A percentile compares a stretch with the other conserved stretches of the same genome.
Conservation (phyloP, 2,888 invertebrate species). For the Lydus trimaculatus region DNA sequence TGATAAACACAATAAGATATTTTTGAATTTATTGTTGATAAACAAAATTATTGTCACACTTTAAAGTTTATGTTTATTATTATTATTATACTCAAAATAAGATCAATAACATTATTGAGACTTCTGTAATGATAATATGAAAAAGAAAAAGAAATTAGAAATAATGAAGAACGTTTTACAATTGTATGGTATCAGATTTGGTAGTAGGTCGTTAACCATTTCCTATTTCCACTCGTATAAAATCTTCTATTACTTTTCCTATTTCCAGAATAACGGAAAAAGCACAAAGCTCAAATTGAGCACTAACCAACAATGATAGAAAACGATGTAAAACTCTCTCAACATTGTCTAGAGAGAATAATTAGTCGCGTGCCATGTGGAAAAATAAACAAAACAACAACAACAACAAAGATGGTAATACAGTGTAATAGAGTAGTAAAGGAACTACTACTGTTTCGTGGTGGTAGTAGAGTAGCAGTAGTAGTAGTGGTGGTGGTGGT, state of each 20-base stretch:
- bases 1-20: background rate
- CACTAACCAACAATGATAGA: conserved; percentile 32
- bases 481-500: conserved; percentile 25
- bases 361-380: conserved; percentile 50
- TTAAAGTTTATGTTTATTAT: too few species aligned
- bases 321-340: conserved; percentile 42
- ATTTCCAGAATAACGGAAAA: background rate
- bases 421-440: background rate
- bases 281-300: background rate
- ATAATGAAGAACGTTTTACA: background rate
- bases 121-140: background rate
- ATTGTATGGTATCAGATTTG: too few species aligned
- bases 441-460: conserved; percentile 7
- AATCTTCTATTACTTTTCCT: background rate
- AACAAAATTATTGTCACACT: too few species aligned
- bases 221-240: background rate
- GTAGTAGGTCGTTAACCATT: background rate
- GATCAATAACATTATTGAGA: background rate
- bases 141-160: background rate
- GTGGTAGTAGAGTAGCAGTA: background rate
- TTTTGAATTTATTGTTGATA: background rate
- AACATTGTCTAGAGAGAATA: conserved; percentile 34
- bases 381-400: conserved; percentile 37
- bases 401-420: conserved; percentile 42
- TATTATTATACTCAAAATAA: too few species aligned